These are phyloP conservation scores for Emesis furor DNA, from an alignment of 2,888 invertebrate species.

Conservation along the genomic window DNA sequence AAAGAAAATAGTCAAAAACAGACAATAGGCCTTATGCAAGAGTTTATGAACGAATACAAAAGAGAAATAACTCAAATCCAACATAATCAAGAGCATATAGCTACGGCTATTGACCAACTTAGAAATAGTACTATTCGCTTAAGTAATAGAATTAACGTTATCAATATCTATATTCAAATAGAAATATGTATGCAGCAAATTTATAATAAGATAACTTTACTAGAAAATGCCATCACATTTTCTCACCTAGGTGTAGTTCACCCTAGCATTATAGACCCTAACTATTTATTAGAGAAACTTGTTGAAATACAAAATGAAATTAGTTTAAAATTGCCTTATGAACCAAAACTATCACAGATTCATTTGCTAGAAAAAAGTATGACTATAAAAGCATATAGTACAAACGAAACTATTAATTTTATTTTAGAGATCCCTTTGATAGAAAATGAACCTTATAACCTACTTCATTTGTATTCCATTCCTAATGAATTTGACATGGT, in stretches of 20 bases:
- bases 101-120: neutral
- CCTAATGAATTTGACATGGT: conserved; percentile 63
- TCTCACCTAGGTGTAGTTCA: conserved; percentile 25
- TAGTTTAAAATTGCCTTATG: neutral
- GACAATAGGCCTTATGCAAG: conserved; percentile 38
- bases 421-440: conserved; percentile 72
- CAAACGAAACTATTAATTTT: conserved; percentile 66
- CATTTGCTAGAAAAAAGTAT: conserved; percentile 26
- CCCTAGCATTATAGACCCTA: conserved; percentile 22
- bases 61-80: conserved; percentile 26
- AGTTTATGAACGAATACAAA: conserved; percentile 45
- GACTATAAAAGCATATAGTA: conserved; percentile 50
- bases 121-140: neutral
- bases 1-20: conserved; percentile 27
- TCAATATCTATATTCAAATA: conserved; percentile 22
- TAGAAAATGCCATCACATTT: conserved; percentile 31
- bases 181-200: conserved; percentile 22
- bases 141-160: conserved; percentile 14
- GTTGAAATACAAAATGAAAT: conserved; percentile 16
- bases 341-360: neutral
- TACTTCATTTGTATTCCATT: conserved; percentile 69
- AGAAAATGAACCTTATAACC: no score
- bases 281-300: conserved; percentile 20
- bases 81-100: neutral
- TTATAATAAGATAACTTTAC: neutral